Conservation (phyloP, 2,113 vertebrate species). For the Arenaria interpres region DNA sequence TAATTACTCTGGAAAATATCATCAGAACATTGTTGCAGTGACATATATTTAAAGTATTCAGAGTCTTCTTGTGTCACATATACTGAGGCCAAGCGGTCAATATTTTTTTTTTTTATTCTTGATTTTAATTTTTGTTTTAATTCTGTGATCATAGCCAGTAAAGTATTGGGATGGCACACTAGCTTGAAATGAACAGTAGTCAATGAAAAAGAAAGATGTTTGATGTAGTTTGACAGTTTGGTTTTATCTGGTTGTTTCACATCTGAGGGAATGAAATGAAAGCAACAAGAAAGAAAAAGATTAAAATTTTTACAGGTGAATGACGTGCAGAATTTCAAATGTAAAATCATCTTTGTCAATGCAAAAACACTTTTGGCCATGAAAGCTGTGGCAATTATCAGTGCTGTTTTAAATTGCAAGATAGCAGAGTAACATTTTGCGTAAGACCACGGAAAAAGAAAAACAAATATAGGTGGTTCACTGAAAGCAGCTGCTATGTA, state of each 20-base stretch:
- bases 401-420: neutral
- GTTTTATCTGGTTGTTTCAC: neutral
- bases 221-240: neutral
- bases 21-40: neutral
- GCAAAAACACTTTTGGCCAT: neutral
- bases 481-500: neutral
- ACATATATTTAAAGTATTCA: neutral
- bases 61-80: neutral
- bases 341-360: neutral
- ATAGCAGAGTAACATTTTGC: neutral
- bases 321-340: neutral
- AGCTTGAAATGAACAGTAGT: neutral
- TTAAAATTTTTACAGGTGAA: neutral
- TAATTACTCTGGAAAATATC: neutral
- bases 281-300: neutral
- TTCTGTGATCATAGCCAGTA: neutral
- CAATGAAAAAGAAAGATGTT: neutral
- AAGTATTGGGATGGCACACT: neutral
- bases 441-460: neutral
- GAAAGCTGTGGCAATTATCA: neutral
- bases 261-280: neutral
- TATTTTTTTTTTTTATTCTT: neutral
- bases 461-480: neutral
- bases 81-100: neutral
- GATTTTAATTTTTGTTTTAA: neutral